Evolutionary conservation across 2,113 vertebrate genomes (phyloP), one percentile per base, ranked within the genome.

Genomic region (Cynoglossus semilaevis): DNA sequence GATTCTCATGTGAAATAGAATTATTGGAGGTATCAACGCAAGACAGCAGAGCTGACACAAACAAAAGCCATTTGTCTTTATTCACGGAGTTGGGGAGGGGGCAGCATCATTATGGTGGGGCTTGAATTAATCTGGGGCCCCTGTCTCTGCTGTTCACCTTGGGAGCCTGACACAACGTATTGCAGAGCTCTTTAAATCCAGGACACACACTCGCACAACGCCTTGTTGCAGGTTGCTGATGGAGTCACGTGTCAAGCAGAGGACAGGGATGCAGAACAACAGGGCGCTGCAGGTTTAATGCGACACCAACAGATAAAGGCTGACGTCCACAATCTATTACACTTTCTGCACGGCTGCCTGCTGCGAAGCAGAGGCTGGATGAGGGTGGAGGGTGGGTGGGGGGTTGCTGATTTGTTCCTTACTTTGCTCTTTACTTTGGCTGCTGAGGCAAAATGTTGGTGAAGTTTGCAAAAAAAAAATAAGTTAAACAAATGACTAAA

Each of bases 51-150:
- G 80, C 72, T 77, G 85, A 66, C 70, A 82, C 80, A 89, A 90
- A 88, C 72, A 84, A 88, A 81, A 83, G 76, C 59, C 72, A 85
- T 89, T 91, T 87, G 76, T 88, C 83, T 88, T 84, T 67, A 82
- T 87, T 85, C 79, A 63, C 66, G n/a, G 10, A 72, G 83, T 86
- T 82, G 81, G 72, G 75, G 72, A 59, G 71, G 63, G 56, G 68
- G 76, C 72, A 59, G 69, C 62, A 79, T 89, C 79, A 86, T 87
- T 89, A 87, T 85, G 52, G 80, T n/a, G 50, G 22, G 56, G 79
- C 70, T 82, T 15, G 60, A 80, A 89, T 90, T 87, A 82, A 88
- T 88, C 80, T 84, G 5, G 15, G 64, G 51, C 58, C 46, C 65
- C 58, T 77, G 76, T 85, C 79, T 85, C 69, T 83, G 63, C 43